Evolutionary conservation across 2,797 vertebrate genomes (phyloP).

Genomic region (Leuciscus waleckii): DNA sequence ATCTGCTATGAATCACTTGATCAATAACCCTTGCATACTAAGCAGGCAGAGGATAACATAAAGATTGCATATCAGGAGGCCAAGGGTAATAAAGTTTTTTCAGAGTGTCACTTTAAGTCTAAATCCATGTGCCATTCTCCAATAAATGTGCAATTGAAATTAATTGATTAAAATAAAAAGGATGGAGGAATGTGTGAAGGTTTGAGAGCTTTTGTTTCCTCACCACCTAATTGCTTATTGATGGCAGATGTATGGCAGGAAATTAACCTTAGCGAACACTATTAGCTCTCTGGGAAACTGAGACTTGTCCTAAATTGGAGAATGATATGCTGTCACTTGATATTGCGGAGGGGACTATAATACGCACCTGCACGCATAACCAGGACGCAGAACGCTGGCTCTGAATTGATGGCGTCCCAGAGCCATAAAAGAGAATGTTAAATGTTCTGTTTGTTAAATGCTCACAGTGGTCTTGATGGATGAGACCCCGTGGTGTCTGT

Average conservation of each 20-base stretch:
- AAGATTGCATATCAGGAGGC: slow-evolving; percentile 41
- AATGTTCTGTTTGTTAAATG: slow-evolving; percentile 50
- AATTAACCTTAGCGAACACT: slow-evolving; percentile 79
- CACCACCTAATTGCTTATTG: slow-evolving; percentile 82
- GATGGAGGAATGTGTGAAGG: slow-evolving; percentile 64
- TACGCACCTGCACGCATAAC: slow-evolving; percentile 26
- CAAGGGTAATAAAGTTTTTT: slow-evolving; percentile 43
- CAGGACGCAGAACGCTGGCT: background rate
- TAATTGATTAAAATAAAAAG: slow-evolving; percentile 72
- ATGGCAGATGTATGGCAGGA: slow-evolving; percentile 79
- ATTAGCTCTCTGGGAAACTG: slow-evolving; percentile 77
- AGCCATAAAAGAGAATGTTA: slow-evolving; percentile 30
- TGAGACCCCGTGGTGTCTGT: slow-evolving; percentile 45
- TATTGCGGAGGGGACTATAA: slow-evolving; percentile 52
- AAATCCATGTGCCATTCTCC: slow-evolving; percentile 69
- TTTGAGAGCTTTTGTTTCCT: slow-evolving; percentile 71
- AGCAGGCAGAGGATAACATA: background rate
- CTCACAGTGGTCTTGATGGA: slow-evolving; percentile 38
- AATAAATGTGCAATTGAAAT: slow-evolving; percentile 69
- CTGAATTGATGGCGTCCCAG: slow-evolving; percentile 30
- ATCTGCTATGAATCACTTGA: slow-evolving; percentile 43
- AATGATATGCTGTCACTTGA: slow-evolving; percentile 74
- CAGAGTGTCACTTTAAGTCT: slow-evolving; percentile 62
- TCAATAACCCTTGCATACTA: slow-evolving; percentile 46
- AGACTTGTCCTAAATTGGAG: slow-evolving; percentile 67